These are phyloP conservation scores for Ondatra zibethicus DNA, from an alignment of 2,113 vertebrate genomes.

Conservation along the genomic window DNA sequence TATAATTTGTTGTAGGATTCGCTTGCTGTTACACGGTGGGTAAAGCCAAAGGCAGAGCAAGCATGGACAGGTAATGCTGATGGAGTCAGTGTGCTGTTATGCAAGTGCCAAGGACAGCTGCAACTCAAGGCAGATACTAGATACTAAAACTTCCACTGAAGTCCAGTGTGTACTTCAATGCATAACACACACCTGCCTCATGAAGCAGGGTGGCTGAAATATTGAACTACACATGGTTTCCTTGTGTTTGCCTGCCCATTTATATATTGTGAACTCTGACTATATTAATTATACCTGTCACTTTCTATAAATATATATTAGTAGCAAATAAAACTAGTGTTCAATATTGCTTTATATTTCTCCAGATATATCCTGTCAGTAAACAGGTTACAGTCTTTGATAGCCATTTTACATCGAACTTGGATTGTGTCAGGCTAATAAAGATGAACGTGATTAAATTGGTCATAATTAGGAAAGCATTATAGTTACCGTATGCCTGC, in stretches of 20 bases:
- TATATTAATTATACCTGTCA: conserved; percentile 81
- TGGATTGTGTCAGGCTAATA: conserved; percentile 63
- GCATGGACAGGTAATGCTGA: neutral
- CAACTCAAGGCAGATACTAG: conserved; percentile 38
- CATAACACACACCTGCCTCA: conserved; percentile 17
- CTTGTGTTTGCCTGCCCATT: conserved; percentile 63
- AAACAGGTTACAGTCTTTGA: conserved; percentile 60
- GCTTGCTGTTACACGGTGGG: neutral
- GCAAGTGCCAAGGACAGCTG: neutral
- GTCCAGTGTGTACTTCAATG: neutral
- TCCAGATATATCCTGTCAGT: neutral
- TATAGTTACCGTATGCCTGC: conserved; percentile 35
- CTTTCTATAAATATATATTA: conserved; percentile 80
- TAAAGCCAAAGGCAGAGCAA: neutral
- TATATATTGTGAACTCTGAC: conserved; percentile 73
- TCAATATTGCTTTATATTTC: conserved; percentile 76
- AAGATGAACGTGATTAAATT: conserved; percentile 73
- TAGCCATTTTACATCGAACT: conserved; percentile 64
- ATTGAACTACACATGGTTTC: conserved; percentile 64
- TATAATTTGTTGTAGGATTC: neutral
- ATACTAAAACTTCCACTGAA: conserved; percentile 36
- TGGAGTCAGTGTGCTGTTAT: neutral
- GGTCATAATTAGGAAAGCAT: conserved; percentile 64
- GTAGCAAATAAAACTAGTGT: conserved; percentile 74
- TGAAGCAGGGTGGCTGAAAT: conserved; percentile 4